These are phyloP conservation scores for Castor canadensis DNA, from an alignment of 2,113 vertebrate species.

Conservation along the genomic window DNA sequence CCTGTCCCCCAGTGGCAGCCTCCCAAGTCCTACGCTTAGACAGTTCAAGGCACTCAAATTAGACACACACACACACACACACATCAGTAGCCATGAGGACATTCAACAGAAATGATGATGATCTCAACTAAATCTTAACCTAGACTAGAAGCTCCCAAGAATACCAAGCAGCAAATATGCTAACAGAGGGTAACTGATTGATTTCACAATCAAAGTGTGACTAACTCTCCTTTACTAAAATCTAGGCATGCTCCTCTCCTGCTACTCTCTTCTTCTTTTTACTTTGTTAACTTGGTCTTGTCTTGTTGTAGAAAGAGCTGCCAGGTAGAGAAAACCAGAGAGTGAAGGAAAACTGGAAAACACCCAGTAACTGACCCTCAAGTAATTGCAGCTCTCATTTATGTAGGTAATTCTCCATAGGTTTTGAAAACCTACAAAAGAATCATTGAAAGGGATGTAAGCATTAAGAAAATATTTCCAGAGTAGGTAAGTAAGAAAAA, in stretches of 20 bases:
- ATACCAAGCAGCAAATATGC: neutral
- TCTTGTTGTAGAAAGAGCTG: neutral
- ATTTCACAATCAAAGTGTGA: neutral
- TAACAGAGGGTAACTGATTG: neutral
- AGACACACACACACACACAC: neutral
- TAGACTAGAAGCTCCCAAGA: neutral
- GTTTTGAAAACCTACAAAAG: neutral
- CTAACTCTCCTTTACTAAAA: slow-evolving; percentile 25
- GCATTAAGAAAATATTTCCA: neutral
- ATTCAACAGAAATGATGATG: neutral
- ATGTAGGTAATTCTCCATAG: neutral
- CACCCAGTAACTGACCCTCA: neutral
- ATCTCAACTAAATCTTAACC: neutral
- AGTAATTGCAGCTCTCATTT: neutral
- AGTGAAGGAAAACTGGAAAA: neutral
- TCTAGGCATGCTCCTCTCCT: neutral
- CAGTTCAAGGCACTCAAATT: neutral
- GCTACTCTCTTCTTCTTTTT: neutral
- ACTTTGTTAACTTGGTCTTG: neutral
- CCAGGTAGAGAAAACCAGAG: neutral
- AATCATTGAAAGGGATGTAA: neutral
- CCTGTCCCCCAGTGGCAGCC: neutral
- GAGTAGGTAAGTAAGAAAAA: neutral
- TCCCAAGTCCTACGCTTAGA: neutral
- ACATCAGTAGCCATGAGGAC: neutral